Evolutionary conservation across 1,140 invertebrate species (phyloP), one percentile per base, ranked within the genome.

Genomic region (Dinoponera quadriceps): DNA sequence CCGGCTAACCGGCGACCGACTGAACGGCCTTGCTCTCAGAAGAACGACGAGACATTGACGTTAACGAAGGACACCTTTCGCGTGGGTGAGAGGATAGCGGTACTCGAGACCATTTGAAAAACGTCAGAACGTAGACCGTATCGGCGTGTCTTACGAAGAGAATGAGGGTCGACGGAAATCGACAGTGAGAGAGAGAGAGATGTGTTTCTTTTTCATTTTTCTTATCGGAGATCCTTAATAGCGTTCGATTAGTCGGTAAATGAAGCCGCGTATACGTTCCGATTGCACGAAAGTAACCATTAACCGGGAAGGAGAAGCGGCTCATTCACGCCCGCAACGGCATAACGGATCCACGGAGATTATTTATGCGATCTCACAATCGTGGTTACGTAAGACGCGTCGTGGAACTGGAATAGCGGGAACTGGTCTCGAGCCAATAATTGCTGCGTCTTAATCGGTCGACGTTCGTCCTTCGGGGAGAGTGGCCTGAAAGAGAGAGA

Each of bases 391-490:
- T 90, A 92, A 92, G 80, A 57, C 44, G 60, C 44, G 54, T 59
- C 72, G 86, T 83, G 89, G 87, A 92, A 92, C 91, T 92, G 91
- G 90, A 92, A 93, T 93, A 92, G 87, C 91, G 90, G 91, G 88
- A 92, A 92, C 91, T 92, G 90, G 90, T 91, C 88, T 90, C 84
- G 72, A 85, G 82, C 88, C 88, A 88, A 91, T 92, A 91, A 92
- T 92, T 91, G 88, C 88, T 85, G 82, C 78, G 74, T 86, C 85
- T 90, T 89, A 90, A 91, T 91, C 89, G 88, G 88, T 86, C 89
- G 88, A 87, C 84, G 81, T 38, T 86, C 75, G 90, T 83, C 88
- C 90, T 90, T 89, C 88, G 84, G 75, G 73, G 71, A 87, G 82
- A 86, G 65, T 75, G 71, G 81, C 81, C 80, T 90, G 57, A 85